phyloP scores from a whole-genome alignment of 1,140 invertebrate species.

The Drosophila prosaltans region DNA sequence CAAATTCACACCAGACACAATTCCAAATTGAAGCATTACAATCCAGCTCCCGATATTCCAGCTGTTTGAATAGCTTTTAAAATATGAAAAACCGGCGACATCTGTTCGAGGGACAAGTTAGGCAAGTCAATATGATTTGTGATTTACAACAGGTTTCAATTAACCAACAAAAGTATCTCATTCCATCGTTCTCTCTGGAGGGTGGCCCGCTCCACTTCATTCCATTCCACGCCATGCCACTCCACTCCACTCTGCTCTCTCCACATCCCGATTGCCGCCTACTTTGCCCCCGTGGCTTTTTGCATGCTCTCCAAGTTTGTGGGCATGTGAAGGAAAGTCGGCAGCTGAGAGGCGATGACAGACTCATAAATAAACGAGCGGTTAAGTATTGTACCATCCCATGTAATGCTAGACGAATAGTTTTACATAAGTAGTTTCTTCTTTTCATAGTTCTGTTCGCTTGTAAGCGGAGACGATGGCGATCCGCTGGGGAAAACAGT shows the following conservation, averaged over 20 bases:
- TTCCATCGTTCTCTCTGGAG: neutral
- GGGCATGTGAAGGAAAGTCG: constrained; percentile 16
- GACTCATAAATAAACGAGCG: constrained; percentile 54
- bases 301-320: constrained; percentile 23
- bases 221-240: neutral
- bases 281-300: constrained; percentile 18
- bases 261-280: neutral
- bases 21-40: too few species aligned
- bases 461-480: constrained; percentile 43
- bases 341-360: constrained; percentile 63
- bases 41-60: too few species aligned
- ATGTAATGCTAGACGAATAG: constrained; percentile 61
- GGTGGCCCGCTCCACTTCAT: neutral
- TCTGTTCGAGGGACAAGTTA: constrained; percentile 46
- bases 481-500: constrained; percentile 32
- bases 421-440: constrained; percentile 35
- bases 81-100: constrained; percentile 58
- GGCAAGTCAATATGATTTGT: constrained; percentile 59
- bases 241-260: neutral
- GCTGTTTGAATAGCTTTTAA: constrained; percentile 29
- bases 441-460: constrained; percentile 10
- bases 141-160: constrained; percentile 70
- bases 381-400: constrained; percentile 42
- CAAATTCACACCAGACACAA: too few species aligned
- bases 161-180: constrained; percentile 35